Base-by-base conservation (phyloP, 2,113 vertebrate species). In the Heterocephalus glaber region DNA sequence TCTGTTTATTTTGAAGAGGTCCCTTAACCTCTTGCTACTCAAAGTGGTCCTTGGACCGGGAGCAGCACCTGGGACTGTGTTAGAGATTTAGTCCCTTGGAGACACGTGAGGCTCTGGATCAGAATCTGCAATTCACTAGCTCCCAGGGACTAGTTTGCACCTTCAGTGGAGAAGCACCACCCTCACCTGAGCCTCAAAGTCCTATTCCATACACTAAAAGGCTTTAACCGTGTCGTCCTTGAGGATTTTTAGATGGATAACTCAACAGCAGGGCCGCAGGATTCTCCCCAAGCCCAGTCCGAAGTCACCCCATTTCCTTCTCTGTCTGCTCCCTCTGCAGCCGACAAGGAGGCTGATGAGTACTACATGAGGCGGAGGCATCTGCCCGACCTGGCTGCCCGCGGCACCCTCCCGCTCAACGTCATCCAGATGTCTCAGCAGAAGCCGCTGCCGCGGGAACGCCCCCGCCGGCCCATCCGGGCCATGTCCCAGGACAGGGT, bases 401-500 rank as follows among this genome's bases (percentile, higher is more conserved):
- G 99, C 3, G 98, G 99, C 94, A 99, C 99, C 0, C 99, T 99
- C 91, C 99, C 99, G 33, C 98, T 99, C 97, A 99, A 99, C 3
- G 99, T 99, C 98, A 99, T 99, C 96, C 99, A 99, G 97, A 99
- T 99, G 95, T 99, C 98, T 85, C 99, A 99, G 90, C 99, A 99
- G 72, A 99, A 99, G 98, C 97, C 98, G 86, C 98, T 98, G 94
- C 98, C 99, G 7, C 98, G 99, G 76, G 99, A 99, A 95, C 97
- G 99, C 63, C 99, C 99, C 2, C 99, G 99, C 17, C 98, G 99
- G 0, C 99, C 99, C 86, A 99, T 99, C 90, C 98, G 99, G 97
- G 99, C 99, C 98, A 99, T 99, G 99, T 99, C 99, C 85, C 99
- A 99, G 98, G 99, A 99, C 98, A 99, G 99, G 0, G 99, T 99